These are phyloP conservation scores for Drosophila pallidifrons DNA, from an alignment of 1,140 invertebrate species.

Conservation along the genomic window DNA sequence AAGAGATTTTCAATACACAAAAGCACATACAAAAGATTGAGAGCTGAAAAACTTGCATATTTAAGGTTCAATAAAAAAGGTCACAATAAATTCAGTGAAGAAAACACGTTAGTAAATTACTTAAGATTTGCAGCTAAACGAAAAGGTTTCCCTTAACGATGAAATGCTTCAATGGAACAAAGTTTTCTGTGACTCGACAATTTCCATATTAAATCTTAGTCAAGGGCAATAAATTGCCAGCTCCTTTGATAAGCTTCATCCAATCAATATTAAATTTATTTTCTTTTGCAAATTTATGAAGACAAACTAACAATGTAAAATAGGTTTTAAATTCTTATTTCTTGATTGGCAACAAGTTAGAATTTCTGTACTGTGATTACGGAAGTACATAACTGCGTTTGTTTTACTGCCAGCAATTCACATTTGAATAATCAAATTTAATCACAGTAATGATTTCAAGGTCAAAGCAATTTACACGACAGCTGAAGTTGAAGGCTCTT, in stretches of 20 bases:
- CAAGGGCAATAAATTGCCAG: neutral
- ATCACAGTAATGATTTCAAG: neutral
- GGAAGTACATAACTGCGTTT: neutral
- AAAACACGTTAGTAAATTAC: slow-evolving; percentile 6
- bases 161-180: neutral
- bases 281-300: neutral
- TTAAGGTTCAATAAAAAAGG: slow-evolving; percentile 5
- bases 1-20: slow-evolving; percentile 38
- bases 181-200: neutral
- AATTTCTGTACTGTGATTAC: neutral
- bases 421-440: slow-evolving; percentile 26
- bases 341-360: slow-evolving; percentile 3
- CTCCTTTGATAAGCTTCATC: neutral
- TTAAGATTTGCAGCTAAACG: neutral
- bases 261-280: neutral
- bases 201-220: neutral
- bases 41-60: slow-evolving; percentile 30
- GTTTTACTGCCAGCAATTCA: neutral
- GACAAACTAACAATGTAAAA: neutral
- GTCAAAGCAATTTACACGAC: slow-evolving; percentile 6
- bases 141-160: neutral
- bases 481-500: neutral
- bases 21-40: neutral
- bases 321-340: neutral
- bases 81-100: neutral